A percentile compares a stretch with the other conserved stretches of the same genome.
Evolutionary conservation across 1,140 invertebrate species (phyloP).

Genomic region (Holcopasites calliopsidis): DNA sequence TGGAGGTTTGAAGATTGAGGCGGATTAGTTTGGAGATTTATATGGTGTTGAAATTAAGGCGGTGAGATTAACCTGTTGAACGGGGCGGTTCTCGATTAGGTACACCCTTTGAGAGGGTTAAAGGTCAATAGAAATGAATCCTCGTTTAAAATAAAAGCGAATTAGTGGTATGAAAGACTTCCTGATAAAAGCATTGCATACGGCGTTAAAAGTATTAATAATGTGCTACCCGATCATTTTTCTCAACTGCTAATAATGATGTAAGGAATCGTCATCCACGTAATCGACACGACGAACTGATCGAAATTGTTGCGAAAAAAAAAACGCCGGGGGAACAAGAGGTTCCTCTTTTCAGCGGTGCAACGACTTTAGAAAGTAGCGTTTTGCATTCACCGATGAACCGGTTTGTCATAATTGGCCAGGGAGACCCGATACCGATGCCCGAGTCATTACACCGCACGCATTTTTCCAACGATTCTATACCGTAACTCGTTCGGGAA

Average conservation of each 20-base stretch:
- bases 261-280: slow-evolving; percentile 10
- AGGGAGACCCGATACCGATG: slow-evolving; percentile 23
- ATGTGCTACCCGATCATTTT: background rate
- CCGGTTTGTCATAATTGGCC: slow-evolving; percentile 55
- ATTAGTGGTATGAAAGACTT: background rate
- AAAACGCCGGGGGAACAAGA: slow-evolving; percentile 6
- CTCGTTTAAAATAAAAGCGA: background rate
- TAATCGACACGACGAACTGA: slow-evolving; percentile 4
- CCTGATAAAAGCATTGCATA: too few relatives aligned
- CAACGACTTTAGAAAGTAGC: slow-evolving; percentile 45
- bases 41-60: too few relatives aligned
- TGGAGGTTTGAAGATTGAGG: too few relatives aligned
- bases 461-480: slow-evolving; percentile 35
- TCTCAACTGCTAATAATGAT: background rate
- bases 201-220: background rate
- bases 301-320: slow-evolving; percentile 15
- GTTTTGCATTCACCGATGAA: slow-evolving; percentile 53
- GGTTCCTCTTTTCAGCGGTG: slow-evolving; percentile 17
- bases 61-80: background rate
- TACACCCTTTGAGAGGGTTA: too few relatives aligned
- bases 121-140: too few relatives aligned
- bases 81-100: background rate
- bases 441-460: slow-evolving; percentile 42
- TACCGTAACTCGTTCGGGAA: slow-evolving; percentile 27
- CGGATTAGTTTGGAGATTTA: too few relatives aligned